Evolutionary conservation across 2,888 invertebrate genomes (phyloP).

Genomic region (Xylocampa areola): DNA sequence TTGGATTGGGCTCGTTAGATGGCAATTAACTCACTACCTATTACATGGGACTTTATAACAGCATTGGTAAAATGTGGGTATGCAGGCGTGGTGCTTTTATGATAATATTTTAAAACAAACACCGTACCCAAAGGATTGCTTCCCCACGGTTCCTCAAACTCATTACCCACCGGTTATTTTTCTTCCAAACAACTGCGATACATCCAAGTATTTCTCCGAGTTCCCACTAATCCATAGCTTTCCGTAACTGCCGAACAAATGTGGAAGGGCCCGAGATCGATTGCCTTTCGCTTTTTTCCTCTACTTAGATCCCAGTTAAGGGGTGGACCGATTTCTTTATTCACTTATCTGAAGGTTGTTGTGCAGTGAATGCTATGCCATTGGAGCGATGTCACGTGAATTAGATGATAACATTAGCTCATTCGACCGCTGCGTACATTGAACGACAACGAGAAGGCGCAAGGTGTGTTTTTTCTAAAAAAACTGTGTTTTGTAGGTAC

Average conservation of each 20-base stretch:
- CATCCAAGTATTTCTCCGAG: conserved; percentile 31
- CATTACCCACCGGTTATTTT: conserved; percentile 47
- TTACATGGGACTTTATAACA: no score
- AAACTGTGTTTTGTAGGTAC: no score
- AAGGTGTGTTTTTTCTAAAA: no score
- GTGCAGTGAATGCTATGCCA: conserved; percentile 15
- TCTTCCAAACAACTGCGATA: conserved; percentile 41
- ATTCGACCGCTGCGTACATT: no score
- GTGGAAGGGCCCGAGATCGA: conserved; percentile 52
- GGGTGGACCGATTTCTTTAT: conserved; percentile 53
- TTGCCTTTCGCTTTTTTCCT: conserved; percentile 49
- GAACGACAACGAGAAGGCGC: no score
- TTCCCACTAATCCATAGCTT: conserved; percentile 43
- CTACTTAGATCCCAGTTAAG: conserved; percentile 53
- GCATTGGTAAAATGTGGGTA: no score
- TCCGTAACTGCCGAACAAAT: conserved; percentile 50
- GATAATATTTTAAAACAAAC: no score
- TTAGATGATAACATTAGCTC: neutral
- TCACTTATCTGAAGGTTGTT: conserved; percentile 49
- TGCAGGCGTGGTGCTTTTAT: no score
- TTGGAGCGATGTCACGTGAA: conserved; percentile 1
- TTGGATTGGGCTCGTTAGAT: no score
- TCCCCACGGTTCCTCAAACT: no score
- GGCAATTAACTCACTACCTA: no score
- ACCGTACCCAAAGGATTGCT: conserved; percentile 4